Conservation (phyloP, 2,888 invertebrate genomes). For the Himalopsyche anomala region DNA sequence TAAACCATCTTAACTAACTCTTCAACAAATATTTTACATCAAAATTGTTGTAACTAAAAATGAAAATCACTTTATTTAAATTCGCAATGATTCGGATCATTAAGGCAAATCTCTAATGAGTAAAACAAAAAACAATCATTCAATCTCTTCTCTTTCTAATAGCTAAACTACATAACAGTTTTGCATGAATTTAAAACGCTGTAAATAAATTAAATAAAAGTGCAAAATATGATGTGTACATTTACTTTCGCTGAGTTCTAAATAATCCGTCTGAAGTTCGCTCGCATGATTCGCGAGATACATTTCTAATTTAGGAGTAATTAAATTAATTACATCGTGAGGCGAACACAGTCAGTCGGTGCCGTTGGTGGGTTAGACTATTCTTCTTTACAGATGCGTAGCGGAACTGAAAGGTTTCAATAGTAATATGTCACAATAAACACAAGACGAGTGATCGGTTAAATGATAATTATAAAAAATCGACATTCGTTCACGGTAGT, state of each 20-base stretch:
- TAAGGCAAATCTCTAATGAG: no score
- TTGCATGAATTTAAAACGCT: not conserved
- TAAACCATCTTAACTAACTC: no score
- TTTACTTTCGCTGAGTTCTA: not conserved
- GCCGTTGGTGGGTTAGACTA: conserved; percentile 28
- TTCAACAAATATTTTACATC: no score
- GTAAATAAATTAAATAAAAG: conserved; percentile 16
- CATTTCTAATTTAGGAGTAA: conserved; percentile 3
- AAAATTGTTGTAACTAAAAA: no score
- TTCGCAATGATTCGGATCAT: no score
- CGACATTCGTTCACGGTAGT: no score
- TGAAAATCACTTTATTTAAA: no score
- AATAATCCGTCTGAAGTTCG: not conserved
- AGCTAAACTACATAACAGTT: not conserved
- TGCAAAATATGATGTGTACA: conserved; percentile 9
- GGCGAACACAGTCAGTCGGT: not conserved
- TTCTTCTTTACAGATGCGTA: conserved; percentile 1
- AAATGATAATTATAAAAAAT: no score
- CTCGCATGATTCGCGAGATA: not conserved
- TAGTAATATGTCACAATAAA: not conserved
- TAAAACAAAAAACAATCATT: no score
- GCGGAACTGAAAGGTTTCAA: not conserved
- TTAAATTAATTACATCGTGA: conserved; percentile 8
- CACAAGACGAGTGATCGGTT: not conserved
- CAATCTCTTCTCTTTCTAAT: not conserved